Percentiles rank a stretch among this genome's conserved stretches.
These are phyloP conservation scores for Chauna torquata DNA, from an alignment of 2,113 vertebrate genomes.

Conservation along the genomic window DNA sequence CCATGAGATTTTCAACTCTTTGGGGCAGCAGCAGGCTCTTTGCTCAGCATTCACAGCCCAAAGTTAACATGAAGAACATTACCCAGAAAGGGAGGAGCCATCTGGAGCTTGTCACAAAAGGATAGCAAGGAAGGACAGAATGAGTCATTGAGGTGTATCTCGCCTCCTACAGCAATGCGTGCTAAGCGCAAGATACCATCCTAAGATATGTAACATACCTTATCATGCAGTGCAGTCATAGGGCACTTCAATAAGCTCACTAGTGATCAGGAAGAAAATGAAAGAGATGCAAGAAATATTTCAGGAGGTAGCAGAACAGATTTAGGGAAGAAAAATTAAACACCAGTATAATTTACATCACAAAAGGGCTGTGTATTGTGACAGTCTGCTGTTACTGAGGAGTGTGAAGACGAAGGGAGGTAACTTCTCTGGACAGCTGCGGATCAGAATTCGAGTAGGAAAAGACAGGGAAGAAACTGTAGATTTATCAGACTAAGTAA, in stretches of 20 bases:
- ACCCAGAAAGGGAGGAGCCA: neutral
- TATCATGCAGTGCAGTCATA: fast-evolving
- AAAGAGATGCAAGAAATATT: neutral
- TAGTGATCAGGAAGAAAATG: neutral
- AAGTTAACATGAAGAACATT: neutral
- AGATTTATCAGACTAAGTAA: neutral
- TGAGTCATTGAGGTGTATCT: neutral
- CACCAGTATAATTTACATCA: too few species aligned
- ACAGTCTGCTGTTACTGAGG: neutral
- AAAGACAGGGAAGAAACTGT: neutral
- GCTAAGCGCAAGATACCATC: neutral
- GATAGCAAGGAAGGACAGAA: neutral
- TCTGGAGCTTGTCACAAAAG: fast-evolving
- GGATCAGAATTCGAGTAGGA: neutral
- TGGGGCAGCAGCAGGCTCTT: neutral
- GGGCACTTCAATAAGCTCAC: neutral
- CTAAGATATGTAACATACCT: neutral
- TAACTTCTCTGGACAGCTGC: neutral
- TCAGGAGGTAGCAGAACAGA: neutral
- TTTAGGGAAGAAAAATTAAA: neutral
- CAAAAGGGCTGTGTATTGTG: neutral
- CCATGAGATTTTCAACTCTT: neutral
- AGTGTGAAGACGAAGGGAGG: too few species aligned
- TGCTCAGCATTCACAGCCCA: neutral
- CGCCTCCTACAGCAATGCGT: neutral